Percentiles rank a stretch among this genome's conserved stretches.
These are phyloP conservation scores for Halictus ligatus DNA, from an alignment of 2,888 invertebrate species.

Conservation along the genomic window DNA sequence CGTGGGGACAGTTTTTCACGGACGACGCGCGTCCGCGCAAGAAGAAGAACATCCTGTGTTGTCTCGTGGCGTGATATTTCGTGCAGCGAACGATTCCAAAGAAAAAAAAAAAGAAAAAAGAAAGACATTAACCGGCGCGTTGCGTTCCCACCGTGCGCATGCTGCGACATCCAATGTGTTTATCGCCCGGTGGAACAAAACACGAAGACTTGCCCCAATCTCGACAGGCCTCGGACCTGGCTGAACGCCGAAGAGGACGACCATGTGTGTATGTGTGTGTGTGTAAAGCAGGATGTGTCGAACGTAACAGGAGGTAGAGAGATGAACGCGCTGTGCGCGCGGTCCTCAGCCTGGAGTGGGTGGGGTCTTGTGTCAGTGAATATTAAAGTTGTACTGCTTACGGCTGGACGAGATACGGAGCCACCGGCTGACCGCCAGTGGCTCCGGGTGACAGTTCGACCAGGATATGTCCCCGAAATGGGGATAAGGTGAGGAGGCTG, in stretches of 20 bases:
- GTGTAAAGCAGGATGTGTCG: conserved; percentile 51
- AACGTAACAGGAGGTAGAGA: conserved; percentile 65
- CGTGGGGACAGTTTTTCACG: not conserved
- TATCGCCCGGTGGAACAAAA: conserved; percentile 40
- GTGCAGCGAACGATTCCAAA: not conserved
- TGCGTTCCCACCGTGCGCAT: conserved; percentile 36
- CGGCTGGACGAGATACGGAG: conserved; percentile 82
- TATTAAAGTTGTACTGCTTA: conserved; percentile 84
- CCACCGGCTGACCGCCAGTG: conserved; percentile 83
- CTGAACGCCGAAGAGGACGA: conserved; percentile 49
- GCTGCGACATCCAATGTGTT: conserved; percentile 43
- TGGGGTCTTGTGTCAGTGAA: conserved; percentile 84
- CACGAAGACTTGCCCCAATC: conserved; percentile 71
- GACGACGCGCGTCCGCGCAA: conserved; percentile 15
- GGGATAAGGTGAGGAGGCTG: conserved; percentile 80
- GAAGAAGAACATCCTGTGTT: conserved; percentile 10
- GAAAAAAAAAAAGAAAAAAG: no score
- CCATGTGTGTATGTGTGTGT: no score
- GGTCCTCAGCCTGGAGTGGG: conserved; percentile 83
- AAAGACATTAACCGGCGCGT: conserved; percentile 21
- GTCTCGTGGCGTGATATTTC: conserved; percentile 15
- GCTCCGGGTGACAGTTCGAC: conserved; percentile 84
- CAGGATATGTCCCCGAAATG: conserved; percentile 82
- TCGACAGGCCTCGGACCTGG: conserved; percentile 77
- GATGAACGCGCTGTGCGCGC: conserved; percentile 49